These are phyloP conservation scores for Percopsis omiscomaycus DNA, from an alignment of 2,797 vertebrate genomes.

Conservation along the genomic window DNA sequence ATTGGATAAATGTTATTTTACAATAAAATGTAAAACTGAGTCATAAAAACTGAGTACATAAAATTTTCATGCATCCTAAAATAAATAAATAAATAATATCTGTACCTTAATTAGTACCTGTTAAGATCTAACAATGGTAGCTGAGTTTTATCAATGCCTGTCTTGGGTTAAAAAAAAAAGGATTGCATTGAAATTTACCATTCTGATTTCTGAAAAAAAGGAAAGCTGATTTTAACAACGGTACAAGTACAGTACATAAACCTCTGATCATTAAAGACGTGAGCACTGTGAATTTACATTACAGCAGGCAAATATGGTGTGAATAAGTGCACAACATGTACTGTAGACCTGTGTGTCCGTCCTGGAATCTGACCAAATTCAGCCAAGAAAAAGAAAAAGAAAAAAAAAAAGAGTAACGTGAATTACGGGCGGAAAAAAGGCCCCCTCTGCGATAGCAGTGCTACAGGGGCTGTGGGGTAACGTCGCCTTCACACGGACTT, in stretches of 20 bases:
- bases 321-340: constrained; percentile 63
- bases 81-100: constrained; percentile 1
- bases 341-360: constrained; percentile 39
- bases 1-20: constrained; percentile 9
- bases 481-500: constrained; percentile 43
- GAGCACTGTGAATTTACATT: constrained; percentile 33
- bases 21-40: constrained; percentile 21
- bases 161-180: too few relatives aligned
- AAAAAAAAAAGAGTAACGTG: constrained; percentile 21
- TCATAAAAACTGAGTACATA: constrained; percentile 32
- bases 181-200: too few relatives aligned
- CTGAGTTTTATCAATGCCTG: too few relatives aligned
- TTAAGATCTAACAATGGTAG: too few relatives aligned
- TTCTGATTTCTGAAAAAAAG: constrained; percentile 25
- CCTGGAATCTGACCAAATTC: constrained; percentile 49
- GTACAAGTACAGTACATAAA: neutral
- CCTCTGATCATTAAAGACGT: constrained; percentile 4
- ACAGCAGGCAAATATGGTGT: constrained; percentile 67
- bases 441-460: constrained; percentile 50
- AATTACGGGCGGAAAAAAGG: constrained; percentile 57
- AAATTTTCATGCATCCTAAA: constrained; percentile 62
- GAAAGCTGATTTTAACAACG: constrained; percentile 45
- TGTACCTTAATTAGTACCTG: too few relatives aligned
- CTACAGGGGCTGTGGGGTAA: constrained; percentile 21
- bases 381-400: constrained; percentile 15